Evolutionary conservation across 2,797 vertebrate species (phyloP).

Genomic region (Anisognathus igniventris): DNA sequence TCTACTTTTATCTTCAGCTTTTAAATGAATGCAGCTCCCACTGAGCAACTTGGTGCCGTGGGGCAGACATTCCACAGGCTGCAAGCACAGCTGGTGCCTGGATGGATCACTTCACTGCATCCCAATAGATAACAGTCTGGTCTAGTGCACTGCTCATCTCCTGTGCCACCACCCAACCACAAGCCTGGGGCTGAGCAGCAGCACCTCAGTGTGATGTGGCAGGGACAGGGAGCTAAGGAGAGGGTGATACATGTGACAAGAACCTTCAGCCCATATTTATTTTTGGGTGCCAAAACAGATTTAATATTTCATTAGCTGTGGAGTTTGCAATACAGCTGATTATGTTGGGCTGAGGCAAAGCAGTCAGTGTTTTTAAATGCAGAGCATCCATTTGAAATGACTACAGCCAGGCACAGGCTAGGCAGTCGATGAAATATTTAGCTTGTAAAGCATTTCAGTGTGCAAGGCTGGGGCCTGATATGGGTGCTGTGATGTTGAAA

Average conservation of each 20-base stretch:
- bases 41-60: accelerated
- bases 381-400: neutral
- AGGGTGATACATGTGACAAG: neutral
- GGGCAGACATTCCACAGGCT: neutral
- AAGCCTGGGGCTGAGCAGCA: neutral
- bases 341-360: neutral
- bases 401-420: neutral
- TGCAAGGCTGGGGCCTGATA: neutral
- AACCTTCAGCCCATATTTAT: neutral
- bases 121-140: neutral
- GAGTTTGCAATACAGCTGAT: neutral
- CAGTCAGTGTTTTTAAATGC: neutral
- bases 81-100: neutral
- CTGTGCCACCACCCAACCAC: accelerated
- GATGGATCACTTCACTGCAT: neutral
- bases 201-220: neutral
- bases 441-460: neutral
- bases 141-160: neutral
- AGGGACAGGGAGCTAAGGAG: neutral
- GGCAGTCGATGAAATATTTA: neutral
- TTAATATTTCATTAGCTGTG: slow-evolving; percentile 27
- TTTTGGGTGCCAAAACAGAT: neutral
- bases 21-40: neutral
- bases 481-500: neutral
- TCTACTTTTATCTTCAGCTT: neutral